Conservation (phyloP, 2,797 vertebrate genomes). For the Lagocephalus sceleratus region DNA sequence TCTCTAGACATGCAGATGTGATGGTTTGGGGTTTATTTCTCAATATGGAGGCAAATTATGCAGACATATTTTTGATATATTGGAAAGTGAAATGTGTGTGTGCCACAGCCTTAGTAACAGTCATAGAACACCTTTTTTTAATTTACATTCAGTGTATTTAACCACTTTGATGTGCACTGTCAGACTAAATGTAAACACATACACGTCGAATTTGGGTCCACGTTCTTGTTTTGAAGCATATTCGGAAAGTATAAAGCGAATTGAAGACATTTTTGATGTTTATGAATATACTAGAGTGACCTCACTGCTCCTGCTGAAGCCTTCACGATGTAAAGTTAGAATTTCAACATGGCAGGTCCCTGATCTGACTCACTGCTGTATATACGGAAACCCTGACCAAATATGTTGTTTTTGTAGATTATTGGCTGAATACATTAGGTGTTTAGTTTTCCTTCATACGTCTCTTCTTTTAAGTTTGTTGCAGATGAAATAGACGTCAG, state of each 20-base stretch:
- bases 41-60: too few species aligned
- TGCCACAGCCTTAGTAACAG: too few species aligned
- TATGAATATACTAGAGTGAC: background rate
- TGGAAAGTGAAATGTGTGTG: too few species aligned
- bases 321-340: background rate
- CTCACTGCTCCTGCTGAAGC: slow-evolving; percentile 6
- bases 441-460: slow-evolving; percentile 14
- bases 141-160: too few species aligned
- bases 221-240: too few species aligned
- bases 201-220: too few species aligned
- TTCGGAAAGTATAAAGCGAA: too few species aligned
- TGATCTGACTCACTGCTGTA: slow-evolving; percentile 18
- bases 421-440: background rate
- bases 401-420: slow-evolving; percentile 12
- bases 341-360: slow-evolving; percentile 24
- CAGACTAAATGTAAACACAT: too few species aligned
- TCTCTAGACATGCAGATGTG: background rate
- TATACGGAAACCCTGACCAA: slow-evolving; percentile 30
- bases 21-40: background rate
- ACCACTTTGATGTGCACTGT: too few species aligned
- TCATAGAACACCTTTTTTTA: too few species aligned
- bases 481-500: background rate
- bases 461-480: too few species aligned
- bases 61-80: too few species aligned
- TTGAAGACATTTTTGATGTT: background rate